phyloP scores from a whole-genome alignment of 2,888 invertebrate genomes.

The Plusia festucae region DNA sequence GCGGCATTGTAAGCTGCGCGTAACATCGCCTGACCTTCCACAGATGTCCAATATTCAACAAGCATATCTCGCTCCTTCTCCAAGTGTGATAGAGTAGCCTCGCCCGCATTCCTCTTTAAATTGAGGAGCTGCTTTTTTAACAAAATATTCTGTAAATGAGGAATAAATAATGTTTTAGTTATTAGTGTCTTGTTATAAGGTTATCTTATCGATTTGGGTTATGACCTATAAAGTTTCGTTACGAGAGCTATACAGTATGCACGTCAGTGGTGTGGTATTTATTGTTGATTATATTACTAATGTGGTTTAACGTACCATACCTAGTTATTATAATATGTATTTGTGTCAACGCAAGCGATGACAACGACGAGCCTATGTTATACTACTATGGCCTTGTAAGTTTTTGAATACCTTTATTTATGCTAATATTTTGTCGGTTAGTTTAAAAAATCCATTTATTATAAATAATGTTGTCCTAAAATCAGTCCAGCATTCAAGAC shows the following conservation, averaged over 20 bases:
- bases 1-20: slow-evolving; percentile 58
- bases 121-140: slow-evolving; percentile 81
- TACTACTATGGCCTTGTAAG: slow-evolving; percentile 85
- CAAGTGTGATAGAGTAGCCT: slow-evolving; percentile 90
- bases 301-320: slow-evolving; percentile 69
- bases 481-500: no score
- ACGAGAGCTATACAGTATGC: slow-evolving; percentile 43
- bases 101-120: slow-evolving; percentile 87
- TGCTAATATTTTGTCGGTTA: no score
- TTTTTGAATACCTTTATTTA: slow-evolving; percentile 29
- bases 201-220: slow-evolving; percentile 80
- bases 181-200: slow-evolving; percentile 57
- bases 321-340: slow-evolving; percentile 56
- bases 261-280: slow-evolving; percentile 21
- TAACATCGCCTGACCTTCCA: slow-evolving; percentile 90
- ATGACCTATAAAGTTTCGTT: slow-evolving; percentile 64
- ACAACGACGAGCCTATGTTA: slow-evolving; percentile 71
- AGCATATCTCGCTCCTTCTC: slow-evolving; percentile 92
- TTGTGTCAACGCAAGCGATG: slow-evolving; percentile 54
- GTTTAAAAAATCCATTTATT: no score
- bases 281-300: slow-evolving; percentile 53
- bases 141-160: slow-evolving; percentile 90
- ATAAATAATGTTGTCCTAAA: no score
- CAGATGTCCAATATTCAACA: slow-evolving; percentile 92
- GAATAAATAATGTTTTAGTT: slow-evolving; percentile 20